Percentiles rank a stretch among this genome's conserved stretches.
Conservation (phyloP, 2,888 invertebrate genomes). For the Chalcosyrphus nemorum region DNA sequence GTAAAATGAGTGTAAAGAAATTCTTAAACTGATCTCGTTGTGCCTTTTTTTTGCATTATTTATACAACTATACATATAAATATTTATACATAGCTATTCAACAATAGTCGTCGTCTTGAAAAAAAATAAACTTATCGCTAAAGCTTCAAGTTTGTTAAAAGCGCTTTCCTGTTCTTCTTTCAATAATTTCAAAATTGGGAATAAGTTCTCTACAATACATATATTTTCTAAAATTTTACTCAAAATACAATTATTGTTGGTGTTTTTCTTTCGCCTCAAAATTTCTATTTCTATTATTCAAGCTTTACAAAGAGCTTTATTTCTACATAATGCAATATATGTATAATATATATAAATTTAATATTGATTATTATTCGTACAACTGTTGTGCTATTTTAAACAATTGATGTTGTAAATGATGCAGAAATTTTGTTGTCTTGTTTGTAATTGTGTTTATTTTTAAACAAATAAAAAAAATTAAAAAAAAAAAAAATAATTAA, state of each 20-base stretch:
- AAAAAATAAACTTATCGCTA: conserved; percentile 25
- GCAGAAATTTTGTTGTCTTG: conserved; percentile 44
- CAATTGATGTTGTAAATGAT: conserved; percentile 61
- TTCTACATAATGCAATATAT: conserved; percentile 21
- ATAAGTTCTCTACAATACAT: no score
- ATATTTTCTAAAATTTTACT: neutral
- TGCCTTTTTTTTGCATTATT: conserved; percentile 19
- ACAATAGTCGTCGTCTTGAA: conserved; percentile 17
- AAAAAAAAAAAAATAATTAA: neutral
- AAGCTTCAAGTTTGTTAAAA: conserved; percentile 26
- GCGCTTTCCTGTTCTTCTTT: conserved; percentile 55
- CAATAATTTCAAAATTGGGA: neutral
- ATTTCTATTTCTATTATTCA: conserved; percentile 16
- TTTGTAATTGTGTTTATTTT: conserved; percentile 45
- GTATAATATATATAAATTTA: conserved; percentile 5
- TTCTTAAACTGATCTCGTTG: conserved; percentile 11
- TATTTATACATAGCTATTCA: neutral
- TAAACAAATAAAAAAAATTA: neutral
- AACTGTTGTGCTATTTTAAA: conserved; percentile 27
- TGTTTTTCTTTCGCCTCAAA: conserved; percentile 44
- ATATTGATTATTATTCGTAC: conserved; percentile 23
- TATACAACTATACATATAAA: conserved; percentile 9
- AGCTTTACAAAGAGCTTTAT: conserved; percentile 26
- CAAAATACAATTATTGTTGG: conserved; percentile 33
- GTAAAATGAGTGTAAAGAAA: neutral